Evolutionary conservation across 2,888 invertebrate genomes (phyloP), one percentile per base, ranked within the genome.

Genomic region (Deroplatys truncata): DNA sequence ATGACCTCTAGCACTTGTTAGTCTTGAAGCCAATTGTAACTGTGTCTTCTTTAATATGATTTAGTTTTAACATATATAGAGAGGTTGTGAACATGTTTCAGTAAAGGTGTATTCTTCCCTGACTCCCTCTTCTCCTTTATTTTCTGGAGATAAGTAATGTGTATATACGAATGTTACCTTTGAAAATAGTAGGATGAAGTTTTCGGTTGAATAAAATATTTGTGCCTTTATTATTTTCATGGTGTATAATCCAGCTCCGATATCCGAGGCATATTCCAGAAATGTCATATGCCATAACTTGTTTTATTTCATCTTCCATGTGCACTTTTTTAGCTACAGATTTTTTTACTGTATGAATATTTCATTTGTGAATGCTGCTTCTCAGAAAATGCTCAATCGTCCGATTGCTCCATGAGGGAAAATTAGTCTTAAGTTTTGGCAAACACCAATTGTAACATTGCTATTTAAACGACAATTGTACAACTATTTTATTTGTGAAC

Each of bases 151-250:
- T 72, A 20, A 72, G 56, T 72, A 72, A 72, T 72, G 25, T 87
- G 85, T 87, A 82, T 28, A 87, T 87, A 87, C 28, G 20, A 82
- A 28, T 84, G 28, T 29, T 28, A 28, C 82, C 56, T 72, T 29
- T 85, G 72, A 72, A 85, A 72, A 84, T 84, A 20, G 31, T 87
- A 82, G 84, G 89, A 83, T 90, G 90, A 89, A 89, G 84, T 90
- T 90, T 90, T 90, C 89, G 89, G 90, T 89, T 84, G 28, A 31
- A 88, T 88, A 90, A 35, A 84, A 89, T 89, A 85, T 88, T 89
- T 89, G 90, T 90, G 90, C 90, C 90, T 90, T 90, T 90, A 86
- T 90, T 85, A 89, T 90, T 89, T 89, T 88, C 90, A 90, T 89
- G 84, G 89, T 90, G 90, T 90, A 87, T 85, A 84, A 83, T 82